These are phyloP conservation scores for Drosophila formosana DNA, from an alignment of 2,888 invertebrate species.

Conservation along the genomic window DNA sequence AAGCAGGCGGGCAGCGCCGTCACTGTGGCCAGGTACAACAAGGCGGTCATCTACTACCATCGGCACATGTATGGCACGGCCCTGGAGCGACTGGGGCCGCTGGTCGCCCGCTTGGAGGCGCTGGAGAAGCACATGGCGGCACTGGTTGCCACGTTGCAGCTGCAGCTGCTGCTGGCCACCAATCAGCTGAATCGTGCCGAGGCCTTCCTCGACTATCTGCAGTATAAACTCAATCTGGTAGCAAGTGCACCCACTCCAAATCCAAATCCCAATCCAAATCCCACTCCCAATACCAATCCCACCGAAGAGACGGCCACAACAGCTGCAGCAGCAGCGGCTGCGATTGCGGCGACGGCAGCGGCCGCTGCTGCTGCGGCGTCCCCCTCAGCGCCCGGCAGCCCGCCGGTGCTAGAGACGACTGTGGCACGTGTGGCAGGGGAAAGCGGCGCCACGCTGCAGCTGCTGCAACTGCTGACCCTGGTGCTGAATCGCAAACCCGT, in stretches of 20 bases:
- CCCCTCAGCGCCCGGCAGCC: background rate
- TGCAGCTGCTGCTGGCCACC: slow-evolving; percentile 82
- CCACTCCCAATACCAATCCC: slow-evolving; percentile 19
- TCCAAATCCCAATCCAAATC: slow-evolving; percentile 43
- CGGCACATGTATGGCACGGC: slow-evolving; percentile 83
- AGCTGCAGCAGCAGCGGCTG: slow-evolving; percentile 15
- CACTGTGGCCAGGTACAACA: slow-evolving; percentile 81
- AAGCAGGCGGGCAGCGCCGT: slow-evolving; percentile 61
- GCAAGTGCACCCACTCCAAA: slow-evolving; percentile 61
- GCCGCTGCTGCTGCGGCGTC: slow-evolving; percentile 51
- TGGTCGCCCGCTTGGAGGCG: slow-evolving; percentile 78
- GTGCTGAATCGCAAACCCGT: slow-evolving; percentile 82
- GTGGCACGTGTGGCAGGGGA: slow-evolving; percentile 64
- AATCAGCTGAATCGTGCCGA: slow-evolving; percentile 84
- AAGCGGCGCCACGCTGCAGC: slow-evolving; percentile 73
- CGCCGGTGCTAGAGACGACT: slow-evolving; percentile 43
- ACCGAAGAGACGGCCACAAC: slow-evolving; percentile 32
- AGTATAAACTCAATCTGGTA: slow-evolving; percentile 76
- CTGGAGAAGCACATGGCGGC: slow-evolving; percentile 80
- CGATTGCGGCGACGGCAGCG: slow-evolving; percentile 5
- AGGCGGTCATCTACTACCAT: slow-evolving; percentile 83
- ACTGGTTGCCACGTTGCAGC: slow-evolving; percentile 81
- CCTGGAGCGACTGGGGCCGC: slow-evolving; percentile 76
- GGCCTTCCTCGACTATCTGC: slow-evolving; percentile 81
- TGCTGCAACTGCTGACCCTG: slow-evolving; percentile 80